Percentiles rank a stretch among this genome's conserved stretches.
These are phyloP conservation scores for Plectrocnemia conspersa DNA, from an alignment of 1,140 invertebrate genomes.

Conservation along the genomic window DNA sequence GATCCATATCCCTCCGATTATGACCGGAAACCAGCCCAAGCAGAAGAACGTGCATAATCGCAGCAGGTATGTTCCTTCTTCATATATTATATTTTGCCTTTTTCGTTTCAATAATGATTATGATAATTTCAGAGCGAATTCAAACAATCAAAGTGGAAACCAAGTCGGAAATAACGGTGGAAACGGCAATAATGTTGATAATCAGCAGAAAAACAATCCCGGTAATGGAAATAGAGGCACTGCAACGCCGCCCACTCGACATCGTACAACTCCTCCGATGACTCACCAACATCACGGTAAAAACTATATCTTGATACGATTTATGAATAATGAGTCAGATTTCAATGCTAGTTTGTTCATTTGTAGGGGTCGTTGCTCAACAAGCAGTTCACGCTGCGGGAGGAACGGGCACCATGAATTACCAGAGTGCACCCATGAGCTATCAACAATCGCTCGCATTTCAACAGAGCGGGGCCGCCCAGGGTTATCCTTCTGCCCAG, in stretches of 20 bases:
- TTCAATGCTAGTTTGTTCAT: neutral
- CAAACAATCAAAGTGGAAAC: constrained; percentile 34
- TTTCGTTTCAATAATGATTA: neutral
- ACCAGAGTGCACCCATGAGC: constrained; percentile 25
- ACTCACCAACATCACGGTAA: constrained; percentile 43
- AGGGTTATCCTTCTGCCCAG: constrained; percentile 20
- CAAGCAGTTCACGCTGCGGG: constrained; percentile 13
- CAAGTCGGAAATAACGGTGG: constrained; percentile 23
- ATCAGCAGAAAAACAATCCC: constrained; percentile 22
- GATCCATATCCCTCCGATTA: constrained; percentile 56
- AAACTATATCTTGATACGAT: neutral
- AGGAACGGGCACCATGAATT: constrained; percentile 27
- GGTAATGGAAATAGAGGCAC: constrained; percentile 39
- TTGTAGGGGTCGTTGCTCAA: constrained; percentile 18
- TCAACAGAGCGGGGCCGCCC: constrained; percentile 22
- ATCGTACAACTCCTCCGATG: constrained; percentile 47
- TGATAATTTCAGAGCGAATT: constrained; percentile 33
- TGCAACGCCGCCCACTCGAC: constrained; percentile 42
- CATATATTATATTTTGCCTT: constrained; percentile 6
- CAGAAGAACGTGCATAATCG: constrained; percentile 53
- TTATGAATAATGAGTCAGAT: neutral
- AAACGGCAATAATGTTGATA: constrained; percentile 24
- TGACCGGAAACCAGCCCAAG: constrained; percentile 53
- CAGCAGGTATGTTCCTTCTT: constrained; percentile 43
- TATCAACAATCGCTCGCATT: constrained; percentile 29